Base-by-base conservation (phyloP, 2,113 vertebrate species). In the Oryzias javanicus region DNA sequence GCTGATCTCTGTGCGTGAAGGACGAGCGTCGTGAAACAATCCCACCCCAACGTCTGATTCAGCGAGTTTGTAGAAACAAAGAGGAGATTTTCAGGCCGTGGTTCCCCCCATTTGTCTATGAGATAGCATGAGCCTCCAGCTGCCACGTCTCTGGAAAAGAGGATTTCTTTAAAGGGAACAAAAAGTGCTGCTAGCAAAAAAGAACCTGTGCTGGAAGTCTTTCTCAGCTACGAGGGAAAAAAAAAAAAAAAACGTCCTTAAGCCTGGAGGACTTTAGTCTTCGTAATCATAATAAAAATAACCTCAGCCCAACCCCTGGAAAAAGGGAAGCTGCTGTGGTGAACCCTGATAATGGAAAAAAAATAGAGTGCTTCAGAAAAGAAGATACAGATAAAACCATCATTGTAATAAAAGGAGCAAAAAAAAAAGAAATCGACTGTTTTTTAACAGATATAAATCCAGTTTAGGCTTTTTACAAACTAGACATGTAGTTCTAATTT, bases 81-180 rank as follows among this genome's bases (percentile, higher is more conserved):
- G 63, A 76, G 68, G 48, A 65, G 63, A 74, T 62, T 76, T 80
- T 56, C 79, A 45, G 49, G 71, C 67, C 72, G 47, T 54, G 48
- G 29, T 63, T 74, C n/a, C 63, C 19, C 29, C 8, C 29, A 35
- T 29, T 63, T 74, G 59, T 76, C 59, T 24, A 46, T 19, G 51
- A 79, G 56, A 67, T 40, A 55, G 61, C 56, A 47, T 54, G 62
- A 74, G 50, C 60, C 52, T 54, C 5, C 4, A 70, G 71, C 42
- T 46, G 47, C 49, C 35, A 20, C 59, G 41, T 14, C 50, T 74
- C 47, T 50, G 20, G 52, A 71, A 70, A 79, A 80, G 49, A 73
- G 64, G 60, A 67, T 72, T 76, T 74, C 46, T 69, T 67, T 45
- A 15, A 60, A 56, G 59, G 51, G 68, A 71, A 70, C 68, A 65